Base-by-base conservation (phyloP, 2,888 invertebrate genomes). In the Watsonalla cultraria region DNA sequence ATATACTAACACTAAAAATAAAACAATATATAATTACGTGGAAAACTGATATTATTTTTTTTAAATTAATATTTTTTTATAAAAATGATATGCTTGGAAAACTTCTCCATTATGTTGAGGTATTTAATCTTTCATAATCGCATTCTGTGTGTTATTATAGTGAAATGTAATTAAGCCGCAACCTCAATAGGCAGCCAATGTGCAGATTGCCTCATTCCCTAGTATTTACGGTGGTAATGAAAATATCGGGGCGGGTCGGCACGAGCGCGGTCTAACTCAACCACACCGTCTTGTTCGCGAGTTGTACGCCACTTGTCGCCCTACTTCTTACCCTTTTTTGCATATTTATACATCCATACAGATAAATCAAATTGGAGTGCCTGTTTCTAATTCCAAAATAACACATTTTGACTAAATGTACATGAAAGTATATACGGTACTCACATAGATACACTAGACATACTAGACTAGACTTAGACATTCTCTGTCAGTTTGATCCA, bases 221-320 rank as follows among this genome's bases (percentile, higher is more conserved):
- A 63, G 65, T 70, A 63, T 75, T 80, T 78, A 74, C 70, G 67
- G 74, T 68, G 75, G 78, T 76, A 82, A 84, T 82, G 83, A 84
- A 82, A 84, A 81, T 77, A 76, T 74, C 68, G 61, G 71, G 66
- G 65, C 68, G 68, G 64, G 70, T 58, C 62, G 69, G 75, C 78
- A 72, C 80, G 76, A 74, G 74, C 74, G 66, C 68, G 63, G 64
- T 58, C 55, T 68, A 74, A 78, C 78, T 49, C 37, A 49, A 49
- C 49, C 49, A 49, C 75, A 68, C 76, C 64, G 65, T 57, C 65
- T 68, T 55, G 65, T 66, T 70, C 61, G 51, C 56, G 48, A 50
- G 68, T 62, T 64, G 65, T 76, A 61, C 75, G 65, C 76, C 70
- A 68, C 72, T 76, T 71, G 66, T 59, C 57, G 62, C 61, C 64